Percentiles rank a stretch among this genome's conserved stretches.
phyloP scores from a whole-genome alignment of 2,888 invertebrate genomes.

The Digitonthophagus gazella region DNA sequence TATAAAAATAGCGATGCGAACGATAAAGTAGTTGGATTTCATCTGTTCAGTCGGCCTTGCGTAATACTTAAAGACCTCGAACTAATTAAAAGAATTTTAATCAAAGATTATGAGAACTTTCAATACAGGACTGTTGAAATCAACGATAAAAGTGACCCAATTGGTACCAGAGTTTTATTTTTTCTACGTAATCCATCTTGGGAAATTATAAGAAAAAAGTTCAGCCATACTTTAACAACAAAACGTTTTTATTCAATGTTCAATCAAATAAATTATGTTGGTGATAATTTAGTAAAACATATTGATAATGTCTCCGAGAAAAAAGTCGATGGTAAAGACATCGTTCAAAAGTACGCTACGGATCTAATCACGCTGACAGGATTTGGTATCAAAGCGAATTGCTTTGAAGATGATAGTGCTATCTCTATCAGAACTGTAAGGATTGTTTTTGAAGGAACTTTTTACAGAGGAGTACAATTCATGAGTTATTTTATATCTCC shows the following conservation, averaged over 20 bases:
- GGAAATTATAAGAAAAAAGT: slow-evolving; percentile 51
- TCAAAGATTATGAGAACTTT: slow-evolving; percentile 12
- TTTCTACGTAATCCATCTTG: slow-evolving; percentile 51
- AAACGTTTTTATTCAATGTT: slow-evolving; percentile 54
- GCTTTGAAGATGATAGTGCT: background rate
- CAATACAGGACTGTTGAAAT: background rate
- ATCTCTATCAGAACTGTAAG: background rate
- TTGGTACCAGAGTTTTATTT: slow-evolving; percentile 7
- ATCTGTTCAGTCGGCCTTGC: background rate
- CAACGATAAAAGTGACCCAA: slow-evolving; percentile 3
- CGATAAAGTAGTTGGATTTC: slow-evolving; percentile 2
- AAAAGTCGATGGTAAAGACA: background rate
- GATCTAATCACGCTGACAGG: background rate
- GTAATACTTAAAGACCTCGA: slow-evolving; percentile 5
- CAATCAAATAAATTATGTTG: slow-evolving; percentile 46
- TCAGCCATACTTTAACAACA: slow-evolving; percentile 53
- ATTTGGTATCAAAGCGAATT: slow-evolving; percentile 2
- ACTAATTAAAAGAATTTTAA: slow-evolving; percentile 11
- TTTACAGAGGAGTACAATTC: slow-evolving; percentile 6
- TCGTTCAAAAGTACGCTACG: background rate
- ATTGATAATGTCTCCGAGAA: background rate
- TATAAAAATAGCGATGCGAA: background rate
- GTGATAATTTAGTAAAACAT: slow-evolving; percentile 1
- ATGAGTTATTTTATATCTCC: slow-evolving; percentile 4
- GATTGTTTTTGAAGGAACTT: background rate